Percentiles rank a stretch among this genome's conserved stretches.
Evolutionary conservation across 2,113 vertebrate genomes (phyloP).

Genomic region (Miniopterus natalensis): DNA sequence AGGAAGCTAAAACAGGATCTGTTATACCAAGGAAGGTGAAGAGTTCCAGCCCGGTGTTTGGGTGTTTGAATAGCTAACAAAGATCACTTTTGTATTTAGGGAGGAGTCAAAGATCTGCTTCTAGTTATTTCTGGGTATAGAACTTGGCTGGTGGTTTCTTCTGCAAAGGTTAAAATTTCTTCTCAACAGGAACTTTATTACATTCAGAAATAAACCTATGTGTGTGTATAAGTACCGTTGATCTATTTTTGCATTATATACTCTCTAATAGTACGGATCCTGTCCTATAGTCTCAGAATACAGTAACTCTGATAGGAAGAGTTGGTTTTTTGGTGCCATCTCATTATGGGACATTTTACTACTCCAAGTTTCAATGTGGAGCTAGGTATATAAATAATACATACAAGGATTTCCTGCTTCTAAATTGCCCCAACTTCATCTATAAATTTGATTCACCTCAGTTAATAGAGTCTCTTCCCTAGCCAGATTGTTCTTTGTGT

Average conservation of each 20-base stretch:
- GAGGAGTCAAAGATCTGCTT: neutral
- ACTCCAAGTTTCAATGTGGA: conserved; percentile 41
- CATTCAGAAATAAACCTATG: neutral
- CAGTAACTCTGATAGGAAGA: neutral
- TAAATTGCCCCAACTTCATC: conserved; percentile 47
- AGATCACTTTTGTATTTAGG: neutral
- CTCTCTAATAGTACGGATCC: neutral
- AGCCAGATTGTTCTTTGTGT: conserved; percentile 31
- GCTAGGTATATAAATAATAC: conserved; percentile 54
- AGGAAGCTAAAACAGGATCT: neutral
- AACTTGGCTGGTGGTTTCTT: neutral
- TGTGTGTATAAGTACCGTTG: neutral
- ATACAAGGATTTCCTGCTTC: conserved; percentile 56
- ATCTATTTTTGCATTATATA: neutral
- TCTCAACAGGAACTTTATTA: conserved; percentile 11
- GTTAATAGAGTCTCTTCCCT: conserved; percentile 68
- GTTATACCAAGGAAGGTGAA: neutral
- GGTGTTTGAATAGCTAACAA: neutral
- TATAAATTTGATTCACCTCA: conserved; percentile 60
- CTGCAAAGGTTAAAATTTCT: neutral
- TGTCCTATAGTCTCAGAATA: neutral
- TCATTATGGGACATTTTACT: conserved; percentile 62
- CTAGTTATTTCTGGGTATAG: neutral
- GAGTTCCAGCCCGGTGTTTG: neutral
- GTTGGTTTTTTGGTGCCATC: conserved; percentile 7